Conservation (phyloP, 2,888 invertebrate species). For the Homarus gammarus region DNA sequence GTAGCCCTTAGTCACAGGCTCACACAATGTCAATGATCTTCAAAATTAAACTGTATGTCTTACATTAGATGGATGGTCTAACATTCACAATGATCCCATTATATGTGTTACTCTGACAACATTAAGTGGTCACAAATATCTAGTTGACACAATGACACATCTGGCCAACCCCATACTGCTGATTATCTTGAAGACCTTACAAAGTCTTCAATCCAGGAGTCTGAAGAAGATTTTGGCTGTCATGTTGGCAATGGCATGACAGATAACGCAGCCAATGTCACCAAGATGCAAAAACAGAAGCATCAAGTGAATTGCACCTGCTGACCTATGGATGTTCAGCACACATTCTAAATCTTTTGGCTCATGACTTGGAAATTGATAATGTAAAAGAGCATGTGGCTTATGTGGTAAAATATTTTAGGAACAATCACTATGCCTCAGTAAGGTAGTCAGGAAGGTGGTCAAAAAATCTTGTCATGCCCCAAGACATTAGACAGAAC, state of each 20-base stretch:
- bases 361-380: too few species aligned
- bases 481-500: too few species aligned
- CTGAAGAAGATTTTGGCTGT: too few species aligned
- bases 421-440: too few species aligned
- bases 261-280: slow-evolving; percentile 31
- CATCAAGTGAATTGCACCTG: slow-evolving; percentile 20
- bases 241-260: slow-evolving; percentile 40
- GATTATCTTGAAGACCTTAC: too few species aligned
- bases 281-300: slow-evolving; percentile 15
- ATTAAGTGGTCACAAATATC: slow-evolving; percentile 43
- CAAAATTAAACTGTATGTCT: slow-evolving; percentile 39
- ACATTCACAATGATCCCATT: slow-evolving; percentile 37
- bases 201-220: too few species aligned
- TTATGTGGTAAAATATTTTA: too few species aligned
- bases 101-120: slow-evolving; percentile 45
- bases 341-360: slow-evolving; percentile 27
- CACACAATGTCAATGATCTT: too few species aligned
- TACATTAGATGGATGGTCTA: slow-evolving; percentile 36
- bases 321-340: slow-evolving; percentile 15
- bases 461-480: too few species aligned
- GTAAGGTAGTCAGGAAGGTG: too few species aligned
- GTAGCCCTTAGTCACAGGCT: too few species aligned
- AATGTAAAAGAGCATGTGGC: too few species aligned
- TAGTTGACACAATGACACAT: slow-evolving; percentile 44
- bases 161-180: slow-evolving; percentile 18